These are phyloP conservation scores for Pimpla rufipes DNA, from an alignment of 2,888 invertebrate genomes.

Conservation along the genomic window DNA sequence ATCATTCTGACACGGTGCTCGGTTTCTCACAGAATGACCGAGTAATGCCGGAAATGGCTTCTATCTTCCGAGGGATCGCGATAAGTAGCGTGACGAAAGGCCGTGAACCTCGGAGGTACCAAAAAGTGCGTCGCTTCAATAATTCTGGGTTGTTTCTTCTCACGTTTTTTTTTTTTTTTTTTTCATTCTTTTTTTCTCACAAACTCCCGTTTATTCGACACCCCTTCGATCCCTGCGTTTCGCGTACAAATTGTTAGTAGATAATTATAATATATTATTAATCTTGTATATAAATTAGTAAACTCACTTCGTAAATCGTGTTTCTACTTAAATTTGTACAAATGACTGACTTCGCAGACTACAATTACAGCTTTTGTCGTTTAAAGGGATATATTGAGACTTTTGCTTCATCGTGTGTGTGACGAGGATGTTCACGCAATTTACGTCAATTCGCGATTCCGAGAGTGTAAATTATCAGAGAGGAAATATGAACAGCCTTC, in stretches of 20 bases:
- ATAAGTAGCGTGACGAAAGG: slow-evolving; percentile 14
- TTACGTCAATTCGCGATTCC: slow-evolving; percentile 14
- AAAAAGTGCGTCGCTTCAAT: slow-evolving; percentile 15
- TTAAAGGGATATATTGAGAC: neutral
- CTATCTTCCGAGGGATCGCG: slow-evolving; percentile 9
- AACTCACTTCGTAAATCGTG: slow-evolving; percentile 76
- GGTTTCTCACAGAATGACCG: slow-evolving; percentile 19
- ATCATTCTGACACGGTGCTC: neutral
- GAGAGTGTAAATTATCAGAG: slow-evolving; percentile 2
- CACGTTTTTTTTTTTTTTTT: neutral
- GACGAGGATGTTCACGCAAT: slow-evolving; percentile 7
- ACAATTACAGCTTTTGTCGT: slow-evolving; percentile 66
- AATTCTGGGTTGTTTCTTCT: slow-evolving; percentile 18
- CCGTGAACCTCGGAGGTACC: slow-evolving; percentile 1
- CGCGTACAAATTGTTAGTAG: slow-evolving; percentile 56
- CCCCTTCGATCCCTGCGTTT: slow-evolving; percentile 2
- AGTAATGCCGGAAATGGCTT: slow-evolving; percentile 23
- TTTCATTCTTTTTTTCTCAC: neutral
- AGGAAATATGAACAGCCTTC: slow-evolving; percentile 58
- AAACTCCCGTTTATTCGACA: slow-evolving; percentile 15
- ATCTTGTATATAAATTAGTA: slow-evolving; percentile 76
- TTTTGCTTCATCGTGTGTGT: neutral
- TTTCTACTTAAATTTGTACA: slow-evolving; percentile 81
- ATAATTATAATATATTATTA: slow-evolving; percentile 63
- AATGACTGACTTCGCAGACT: slow-evolving; percentile 77